Percentiles rank a stretch among this genome's conserved stretches.
phyloP scores from a whole-genome alignment of 1,140 invertebrate genomes.

The Drosophila saltans region DNA sequence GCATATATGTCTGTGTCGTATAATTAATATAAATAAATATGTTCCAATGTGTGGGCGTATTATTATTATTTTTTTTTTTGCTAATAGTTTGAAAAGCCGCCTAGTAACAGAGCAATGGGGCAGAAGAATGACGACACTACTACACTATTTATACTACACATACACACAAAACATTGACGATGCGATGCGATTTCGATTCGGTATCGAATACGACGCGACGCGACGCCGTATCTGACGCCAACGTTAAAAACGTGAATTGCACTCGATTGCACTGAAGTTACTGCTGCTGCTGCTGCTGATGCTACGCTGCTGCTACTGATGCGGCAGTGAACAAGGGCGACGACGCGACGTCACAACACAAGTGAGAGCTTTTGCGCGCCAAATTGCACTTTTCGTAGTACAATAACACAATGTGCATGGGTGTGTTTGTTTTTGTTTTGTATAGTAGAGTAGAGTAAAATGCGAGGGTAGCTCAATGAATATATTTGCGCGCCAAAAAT shows the following conservation, averaged over 20 bases:
- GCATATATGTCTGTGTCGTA: slow-evolving; percentile 8
- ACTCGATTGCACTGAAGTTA: not conserved
- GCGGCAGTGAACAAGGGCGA: not conserved
- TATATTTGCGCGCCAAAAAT: slow-evolving; percentile 26
- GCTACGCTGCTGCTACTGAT: too few species aligned
- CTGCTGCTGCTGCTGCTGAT: too few species aligned
- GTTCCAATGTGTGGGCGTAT: slow-evolving; percentile 46
- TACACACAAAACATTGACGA: not conserved
- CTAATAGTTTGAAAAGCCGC: slow-evolving; percentile 39
- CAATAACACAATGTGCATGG: not conserved
- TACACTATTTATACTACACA: slow-evolving; percentile 12
- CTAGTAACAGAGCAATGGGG: slow-evolving; percentile 14
- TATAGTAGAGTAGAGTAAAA: too few species aligned
- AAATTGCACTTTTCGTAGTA: slow-evolving; percentile 23
- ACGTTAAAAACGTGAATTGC: not conserved
- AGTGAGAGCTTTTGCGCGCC: slow-evolving; percentile 52
- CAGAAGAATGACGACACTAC: slow-evolving; percentile 6
- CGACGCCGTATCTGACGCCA: too few species aligned
- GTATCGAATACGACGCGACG: not conserved
- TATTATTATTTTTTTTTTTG: slow-evolving; percentile 27
- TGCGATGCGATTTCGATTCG: not conserved
- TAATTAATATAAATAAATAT: slow-evolving; percentile 47
- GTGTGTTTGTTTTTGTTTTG: too few species aligned
- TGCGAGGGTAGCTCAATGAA: slow-evolving; percentile 37
- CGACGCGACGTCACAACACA: not conserved